Evolutionary conservation across 2,113 vertebrate species (phyloP).

Genomic region (Kryptolebias marmoratus): DNA sequence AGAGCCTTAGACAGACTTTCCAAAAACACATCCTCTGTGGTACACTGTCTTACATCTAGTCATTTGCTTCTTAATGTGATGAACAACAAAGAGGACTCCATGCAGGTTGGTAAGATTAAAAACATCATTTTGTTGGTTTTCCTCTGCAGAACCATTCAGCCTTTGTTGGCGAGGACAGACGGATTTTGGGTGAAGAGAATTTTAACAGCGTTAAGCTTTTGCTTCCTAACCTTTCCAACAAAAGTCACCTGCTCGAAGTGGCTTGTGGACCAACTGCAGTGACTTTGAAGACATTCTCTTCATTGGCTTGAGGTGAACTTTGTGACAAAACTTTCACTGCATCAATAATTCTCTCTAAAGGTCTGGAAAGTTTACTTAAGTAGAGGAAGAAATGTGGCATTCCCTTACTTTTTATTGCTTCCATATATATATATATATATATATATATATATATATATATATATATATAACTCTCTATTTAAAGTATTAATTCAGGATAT

Average conservation of each 20-base stretch:
- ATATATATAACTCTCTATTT: no score
- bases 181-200: background rate
- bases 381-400: background rate
- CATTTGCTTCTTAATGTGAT: background rate
- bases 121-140: background rate
- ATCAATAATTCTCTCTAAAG: constrained; percentile 20
- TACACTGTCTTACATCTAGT: constrained; percentile 3
- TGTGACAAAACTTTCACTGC: constrained; percentile 12
- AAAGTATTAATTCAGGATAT: background rate
- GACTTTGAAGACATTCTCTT: background rate
- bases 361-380: constrained; percentile 10
- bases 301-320: constrained; percentile 9
- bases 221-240: constrained; percentile 11
- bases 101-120: background rate
- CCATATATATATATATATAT: background rate
- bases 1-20: background rate
- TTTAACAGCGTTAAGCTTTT: background rate
- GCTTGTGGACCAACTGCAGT: background rate
- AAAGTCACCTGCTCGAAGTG: background rate
- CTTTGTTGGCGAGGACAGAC: background rate
- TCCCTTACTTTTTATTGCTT: background rate
- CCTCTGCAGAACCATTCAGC: background rate
- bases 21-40: background rate
- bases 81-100: background rate
- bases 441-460: no score